Evolutionary conservation across 2,797 vertebrate genomes (phyloP).

Genomic region (Cyclura pinguis): DNA sequence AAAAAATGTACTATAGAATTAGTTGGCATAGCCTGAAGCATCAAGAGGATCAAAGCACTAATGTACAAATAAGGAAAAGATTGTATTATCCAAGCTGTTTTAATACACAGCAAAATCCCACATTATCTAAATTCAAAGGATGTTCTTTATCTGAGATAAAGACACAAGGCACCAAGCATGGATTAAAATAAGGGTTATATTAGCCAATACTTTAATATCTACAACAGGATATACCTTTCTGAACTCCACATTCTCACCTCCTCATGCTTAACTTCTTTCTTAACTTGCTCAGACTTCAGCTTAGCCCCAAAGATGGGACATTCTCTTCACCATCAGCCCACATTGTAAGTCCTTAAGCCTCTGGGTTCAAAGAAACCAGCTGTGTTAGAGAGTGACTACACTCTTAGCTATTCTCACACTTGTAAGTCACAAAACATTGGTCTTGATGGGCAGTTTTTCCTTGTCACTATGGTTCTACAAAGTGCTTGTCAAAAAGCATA

Average conservation of each 20-base stretch:
- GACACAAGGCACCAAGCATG: neutral
- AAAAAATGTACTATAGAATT: neutral
- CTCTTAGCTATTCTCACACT: neutral
- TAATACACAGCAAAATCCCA: neutral
- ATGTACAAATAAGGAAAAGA: neutral
- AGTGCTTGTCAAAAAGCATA: neutral
- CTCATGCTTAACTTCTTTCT: neutral
- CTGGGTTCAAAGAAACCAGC: neutral
- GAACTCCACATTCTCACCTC: neutral
- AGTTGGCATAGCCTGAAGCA: neutral
- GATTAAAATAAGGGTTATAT: neutral
- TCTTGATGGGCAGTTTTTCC: too few relatives aligned
- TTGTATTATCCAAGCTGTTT: neutral
- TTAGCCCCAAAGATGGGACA: neutral
- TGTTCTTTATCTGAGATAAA: neutral
- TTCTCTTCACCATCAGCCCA: neutral
- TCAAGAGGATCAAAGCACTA: neutral
- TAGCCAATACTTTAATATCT: neutral
- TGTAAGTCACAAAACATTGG: neutral
- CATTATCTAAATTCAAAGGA: neutral
- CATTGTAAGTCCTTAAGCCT: neutral
- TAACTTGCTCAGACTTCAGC: neutral
- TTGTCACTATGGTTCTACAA: neutral
- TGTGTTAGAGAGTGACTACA: neutral
- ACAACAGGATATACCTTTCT: neutral